Evolutionary conservation across 2,888 invertebrate species (phyloP).

Genomic region (Vannuccia rotundouncinata): DNA sequence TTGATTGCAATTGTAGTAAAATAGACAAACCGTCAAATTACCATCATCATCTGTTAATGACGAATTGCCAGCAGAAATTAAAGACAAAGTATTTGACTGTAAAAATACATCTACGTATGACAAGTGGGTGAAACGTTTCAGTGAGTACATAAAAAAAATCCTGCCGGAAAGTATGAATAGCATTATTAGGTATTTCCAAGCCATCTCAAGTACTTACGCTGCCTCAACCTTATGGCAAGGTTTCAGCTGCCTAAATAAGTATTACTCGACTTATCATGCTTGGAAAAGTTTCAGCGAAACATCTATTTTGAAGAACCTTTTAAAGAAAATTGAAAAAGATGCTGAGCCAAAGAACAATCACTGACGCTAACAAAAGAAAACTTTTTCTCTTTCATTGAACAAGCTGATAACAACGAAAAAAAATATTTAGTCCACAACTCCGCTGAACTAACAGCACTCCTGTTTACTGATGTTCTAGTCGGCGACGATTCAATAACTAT

Average conservation of each 20-base stretch:
- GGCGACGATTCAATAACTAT: not conserved
- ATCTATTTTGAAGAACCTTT: not conserved
- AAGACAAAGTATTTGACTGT: not conserved
- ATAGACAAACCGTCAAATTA: too few species aligned
- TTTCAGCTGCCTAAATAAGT: not conserved
- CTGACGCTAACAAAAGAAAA: not conserved
- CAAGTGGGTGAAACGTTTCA: not conserved
- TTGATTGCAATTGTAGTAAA: too few species aligned
- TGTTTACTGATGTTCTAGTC: not conserved
- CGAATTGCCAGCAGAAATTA: too few species aligned
- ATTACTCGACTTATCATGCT: not conserved
- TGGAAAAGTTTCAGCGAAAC: not conserved
- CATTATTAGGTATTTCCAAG: not conserved
- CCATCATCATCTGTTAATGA: too few species aligned
- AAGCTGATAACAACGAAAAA: not conserved
- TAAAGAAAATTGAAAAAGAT: not conserved
- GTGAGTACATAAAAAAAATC: not conserved
- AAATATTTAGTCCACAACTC: not conserved
- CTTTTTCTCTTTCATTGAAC: not conserved
- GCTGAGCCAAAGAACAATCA: not conserved
- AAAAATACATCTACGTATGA: not conserved
- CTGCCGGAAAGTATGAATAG: not conserved
- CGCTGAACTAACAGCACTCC: not conserved
- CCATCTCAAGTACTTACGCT: not conserved
- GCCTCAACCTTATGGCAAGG: not conserved